Percentiles rank a stretch among this genome's conserved stretches.
Evolutionary conservation across 1,140 invertebrate species (phyloP).

Genomic region (Drusus annulatus): DNA sequence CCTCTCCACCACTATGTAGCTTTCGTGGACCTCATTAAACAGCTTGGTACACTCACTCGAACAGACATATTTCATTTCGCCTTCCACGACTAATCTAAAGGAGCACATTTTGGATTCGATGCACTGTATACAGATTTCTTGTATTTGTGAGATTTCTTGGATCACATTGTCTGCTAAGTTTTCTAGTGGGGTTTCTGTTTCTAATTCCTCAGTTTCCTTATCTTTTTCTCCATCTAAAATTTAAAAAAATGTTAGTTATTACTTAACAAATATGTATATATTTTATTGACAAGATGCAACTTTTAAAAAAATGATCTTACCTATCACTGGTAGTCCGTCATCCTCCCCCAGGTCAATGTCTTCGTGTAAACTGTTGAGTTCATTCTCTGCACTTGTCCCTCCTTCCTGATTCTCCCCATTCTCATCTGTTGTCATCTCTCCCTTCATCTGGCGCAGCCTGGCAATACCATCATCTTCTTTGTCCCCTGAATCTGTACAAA

Average conservation of each 20-base stretch:
- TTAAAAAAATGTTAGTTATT: slow-evolving; percentile 14
- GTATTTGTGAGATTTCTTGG: slow-evolving; percentile 55
- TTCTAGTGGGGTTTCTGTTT: slow-evolving; percentile 56
- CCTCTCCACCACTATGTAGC: slow-evolving; percentile 62
- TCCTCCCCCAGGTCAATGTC: slow-evolving; percentile 63
- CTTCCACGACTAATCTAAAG: slow-evolving; percentile 61
- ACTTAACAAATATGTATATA: no score
- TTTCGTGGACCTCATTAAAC: slow-evolving; percentile 61
- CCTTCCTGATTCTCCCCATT: slow-evolving; percentile 29
- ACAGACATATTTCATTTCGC: slow-evolving; percentile 64
- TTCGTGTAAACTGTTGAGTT: slow-evolving; percentile 53
- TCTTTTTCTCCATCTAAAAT: slow-evolving; percentile 65
- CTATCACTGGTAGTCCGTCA: slow-evolving; percentile 5
- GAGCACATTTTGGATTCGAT: slow-evolving; percentile 60
- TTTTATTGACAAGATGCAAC: no score
- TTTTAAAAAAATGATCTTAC: no score
- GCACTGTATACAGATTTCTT: slow-evolving; percentile 63
- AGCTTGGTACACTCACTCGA: slow-evolving; percentile 61
- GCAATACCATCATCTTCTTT: not conserved
- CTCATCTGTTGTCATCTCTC: slow-evolving; percentile 32
- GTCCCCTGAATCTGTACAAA: slow-evolving; percentile 19
- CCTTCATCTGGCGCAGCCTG: slow-evolving; percentile 6
- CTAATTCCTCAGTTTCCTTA: slow-evolving; percentile 60
- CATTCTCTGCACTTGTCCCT: not conserved
- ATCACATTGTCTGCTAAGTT: slow-evolving; percentile 63